These are phyloP conservation scores for Tragulus kanchil DNA, from an alignment of 2,113 vertebrate species.

Conservation along the genomic window DNA sequence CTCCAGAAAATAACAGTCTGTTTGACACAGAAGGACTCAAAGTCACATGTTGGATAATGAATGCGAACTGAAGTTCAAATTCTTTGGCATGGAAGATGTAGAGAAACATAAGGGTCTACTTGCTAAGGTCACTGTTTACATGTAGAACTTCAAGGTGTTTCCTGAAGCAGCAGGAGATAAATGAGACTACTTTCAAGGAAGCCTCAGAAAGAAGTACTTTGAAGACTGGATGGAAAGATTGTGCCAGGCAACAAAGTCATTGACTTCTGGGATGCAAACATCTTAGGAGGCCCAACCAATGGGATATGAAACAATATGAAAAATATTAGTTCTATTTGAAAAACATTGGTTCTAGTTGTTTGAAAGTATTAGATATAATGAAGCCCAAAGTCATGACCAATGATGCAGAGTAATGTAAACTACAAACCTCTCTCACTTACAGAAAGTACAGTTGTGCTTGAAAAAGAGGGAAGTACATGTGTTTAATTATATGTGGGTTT, in stretches of 20 bases:
- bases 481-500: neutral
- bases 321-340: neutral
- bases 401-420: neutral
- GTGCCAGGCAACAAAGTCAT: neutral
- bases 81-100: neutral
- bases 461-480: neutral
- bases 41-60: neutral
- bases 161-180: constrained; percentile 7
- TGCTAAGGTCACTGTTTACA: neutral
- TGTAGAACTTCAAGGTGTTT: neutral
- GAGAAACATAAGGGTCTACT: neutral
- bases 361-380: neutral
- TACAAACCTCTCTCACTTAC: neutral
- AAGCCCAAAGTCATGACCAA: neutral
- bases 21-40: neutral
- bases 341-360: neutral
- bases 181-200: neutral
- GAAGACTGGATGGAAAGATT: neutral
- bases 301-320: neutral
- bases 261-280: constrained; percentile 9
- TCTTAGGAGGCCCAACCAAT: neutral
- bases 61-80: neutral
- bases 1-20: neutral
- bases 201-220: neutral
- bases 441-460: neutral